Evolutionary conservation across 2,888 invertebrate genomes (phyloP).

Genomic region (Mythimna loreyi): DNA sequence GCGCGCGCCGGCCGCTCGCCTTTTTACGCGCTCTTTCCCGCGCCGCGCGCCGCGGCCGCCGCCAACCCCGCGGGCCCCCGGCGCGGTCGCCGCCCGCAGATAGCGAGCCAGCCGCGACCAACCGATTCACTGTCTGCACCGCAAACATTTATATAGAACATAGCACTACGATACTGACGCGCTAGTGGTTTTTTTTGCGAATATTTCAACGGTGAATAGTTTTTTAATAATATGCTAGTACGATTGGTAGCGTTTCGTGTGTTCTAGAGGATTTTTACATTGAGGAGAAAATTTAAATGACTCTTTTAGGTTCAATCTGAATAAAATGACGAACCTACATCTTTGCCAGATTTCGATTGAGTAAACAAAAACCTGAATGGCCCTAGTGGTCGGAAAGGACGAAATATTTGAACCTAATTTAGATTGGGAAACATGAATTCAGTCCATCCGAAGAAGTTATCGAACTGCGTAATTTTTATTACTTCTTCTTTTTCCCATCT

Average conservation of each 20-base stretch:
- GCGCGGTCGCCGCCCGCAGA: slow-evolving; percentile 90
- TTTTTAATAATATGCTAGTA: background rate
- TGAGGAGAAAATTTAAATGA: background rate
- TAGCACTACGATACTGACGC: background rate
- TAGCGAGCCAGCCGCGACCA: slow-evolving; percentile 86
- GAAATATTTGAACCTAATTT: background rate
- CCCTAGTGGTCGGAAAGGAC: no score
- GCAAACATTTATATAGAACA: slow-evolving; percentile 61
- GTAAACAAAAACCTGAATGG: background rate
- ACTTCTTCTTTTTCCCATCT: background rate
- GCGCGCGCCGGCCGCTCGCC: slow-evolving; percentile 86
- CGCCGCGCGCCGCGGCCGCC: slow-evolving; percentile 83
- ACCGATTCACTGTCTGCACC: slow-evolving; percentile 87
- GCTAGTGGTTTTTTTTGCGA: background rate
- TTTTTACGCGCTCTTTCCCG: slow-evolving; percentile 89
- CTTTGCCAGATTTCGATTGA: background rate
- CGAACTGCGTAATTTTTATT: background rate
- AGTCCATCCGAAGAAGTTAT: background rate
- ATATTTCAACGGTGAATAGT: background rate
- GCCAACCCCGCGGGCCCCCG: slow-evolving; percentile 89
- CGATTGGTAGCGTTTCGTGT: background rate
- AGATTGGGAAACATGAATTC: background rate
- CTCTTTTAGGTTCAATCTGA: background rate
- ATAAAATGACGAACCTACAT: background rate
- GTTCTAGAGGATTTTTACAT: background rate